Conservation (phyloP, 2,888 invertebrate genomes). For the Mythimna impura region DNA sequence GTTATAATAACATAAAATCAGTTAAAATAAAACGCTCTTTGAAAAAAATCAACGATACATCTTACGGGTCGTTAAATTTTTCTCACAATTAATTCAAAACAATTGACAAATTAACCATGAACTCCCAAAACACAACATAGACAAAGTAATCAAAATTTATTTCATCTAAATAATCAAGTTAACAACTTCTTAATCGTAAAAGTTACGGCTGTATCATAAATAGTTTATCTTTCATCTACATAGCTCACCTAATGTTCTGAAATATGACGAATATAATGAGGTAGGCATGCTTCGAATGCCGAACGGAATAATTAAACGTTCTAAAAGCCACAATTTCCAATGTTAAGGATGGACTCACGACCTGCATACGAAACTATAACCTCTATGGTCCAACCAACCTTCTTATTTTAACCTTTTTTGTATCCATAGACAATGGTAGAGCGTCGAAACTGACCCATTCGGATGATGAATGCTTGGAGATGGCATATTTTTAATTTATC, state of each 20-base stretch:
- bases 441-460: constrained; percentile 78
- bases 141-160: constrained; percentile 49
- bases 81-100: constrained; percentile 31
- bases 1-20: constrained; percentile 1
- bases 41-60: constrained; percentile 2
- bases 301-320: constrained; percentile 55
- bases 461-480: constrained; percentile 87
- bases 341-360: constrained; percentile 55
- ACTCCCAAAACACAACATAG: constrained; percentile 27
- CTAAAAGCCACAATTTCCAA: constrained; percentile 57
- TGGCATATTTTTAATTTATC: constrained; percentile 90
- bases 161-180: constrained; percentile 51
- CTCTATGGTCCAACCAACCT: constrained; percentile 15
- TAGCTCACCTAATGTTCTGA: constrained; percentile 54
- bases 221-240: constrained; percentile 59
- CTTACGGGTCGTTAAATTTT: constrained; percentile 10
- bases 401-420: constrained; percentile 48
- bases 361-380: constrained; percentile 51
- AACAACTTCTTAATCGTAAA: constrained; percentile 48
- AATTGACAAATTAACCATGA: constrained; percentile 49
- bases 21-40: constrained; percentile 1
- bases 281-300: constrained; percentile 58
- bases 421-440: constrained; percentile 69
- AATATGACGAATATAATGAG: constrained; percentile 62
- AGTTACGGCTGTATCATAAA: constrained; percentile 54